These are phyloP conservation scores for Onychorhynchus coronatus DNA, from an alignment of 2,113 vertebrate species.

Conservation along the genomic window DNA sequence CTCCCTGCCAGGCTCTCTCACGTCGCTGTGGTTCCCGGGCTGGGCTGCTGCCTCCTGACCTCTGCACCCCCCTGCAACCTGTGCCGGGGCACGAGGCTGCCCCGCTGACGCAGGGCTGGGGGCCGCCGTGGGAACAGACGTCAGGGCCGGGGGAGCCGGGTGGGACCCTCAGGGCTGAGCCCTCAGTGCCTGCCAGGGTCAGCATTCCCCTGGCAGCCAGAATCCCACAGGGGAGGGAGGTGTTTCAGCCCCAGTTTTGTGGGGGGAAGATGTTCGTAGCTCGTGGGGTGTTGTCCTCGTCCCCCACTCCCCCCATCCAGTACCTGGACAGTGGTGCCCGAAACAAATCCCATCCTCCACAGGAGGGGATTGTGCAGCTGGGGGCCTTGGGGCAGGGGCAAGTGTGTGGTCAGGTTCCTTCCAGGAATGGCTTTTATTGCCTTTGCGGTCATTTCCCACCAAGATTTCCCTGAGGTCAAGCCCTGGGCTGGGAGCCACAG, in stretches of 20 bases:
- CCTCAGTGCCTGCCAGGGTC: background rate
- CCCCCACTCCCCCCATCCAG: too few relatives aligned
- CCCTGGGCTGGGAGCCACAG: background rate
- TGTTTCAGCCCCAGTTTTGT: fast-evolving
- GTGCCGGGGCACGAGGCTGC: background rate
- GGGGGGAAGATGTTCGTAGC: background rate
- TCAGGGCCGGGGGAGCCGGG: background rate
- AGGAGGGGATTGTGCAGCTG: background rate
- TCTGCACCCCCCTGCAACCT: background rate
- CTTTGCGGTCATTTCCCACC: background rate
- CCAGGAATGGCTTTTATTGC: background rate
- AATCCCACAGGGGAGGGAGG: background rate
- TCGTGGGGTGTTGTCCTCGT: background rate
- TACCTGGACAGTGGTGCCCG: background rate
- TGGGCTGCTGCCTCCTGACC: background rate
- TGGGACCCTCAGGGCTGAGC: background rate
- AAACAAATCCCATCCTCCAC: fast-evolving
- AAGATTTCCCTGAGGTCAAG: background rate
- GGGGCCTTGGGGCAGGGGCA: background rate
- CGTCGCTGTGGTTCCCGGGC: background rate
- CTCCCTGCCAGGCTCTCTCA: background rate
- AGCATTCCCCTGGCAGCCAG: background rate
- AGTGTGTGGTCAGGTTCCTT: background rate
- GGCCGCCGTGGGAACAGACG: conserved; percentile 51
- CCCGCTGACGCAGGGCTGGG: conserved; percentile 34